Base-by-base conservation (phyloP, 2,797 vertebrate species). In the Eutrigla gurnardus region DNA sequence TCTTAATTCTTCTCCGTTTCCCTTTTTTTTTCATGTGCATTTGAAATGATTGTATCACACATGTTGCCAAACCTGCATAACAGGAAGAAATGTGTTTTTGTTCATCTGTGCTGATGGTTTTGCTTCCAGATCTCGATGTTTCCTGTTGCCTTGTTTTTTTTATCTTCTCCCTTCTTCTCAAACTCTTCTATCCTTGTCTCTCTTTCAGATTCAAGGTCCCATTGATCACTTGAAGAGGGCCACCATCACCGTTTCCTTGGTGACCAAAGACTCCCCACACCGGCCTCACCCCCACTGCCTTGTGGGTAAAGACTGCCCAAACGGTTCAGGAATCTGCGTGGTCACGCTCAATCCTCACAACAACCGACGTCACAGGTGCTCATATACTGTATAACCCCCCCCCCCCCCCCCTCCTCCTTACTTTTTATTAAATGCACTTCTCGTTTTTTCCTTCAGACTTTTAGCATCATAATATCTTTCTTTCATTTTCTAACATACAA, bases 271-370 rank as follows among this genome's bases (percentile, higher is more conserved):
- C 76, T 91, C 93, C 82, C 98, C 98, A 0, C 90, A 97, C 83
- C 94, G 97, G 0, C 96, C 98, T 15, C 98, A 99, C 88, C 98
- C 98, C 0, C 98, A 98, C 75, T 96, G 97, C 68, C 95, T 99
- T 0, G 98, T 99, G 90, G 98, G 98, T 81, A 99, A 98, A 88
- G 97, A 99, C 86, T 99, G 98, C 65, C 85, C 89, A 0, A 88
- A 93, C 0, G 74, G 72, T 50, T 89, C 90, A 2, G 97, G 98
- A 0, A 94, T 99, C 75, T 99, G 97, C 57, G 83, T 95, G 42
- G 93, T 99, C 25, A 80, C 85, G 0, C 81, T 98, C 7, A 95
- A 94, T 67, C 97, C 96, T 64, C 91, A 94, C 1, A 90, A 9
- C 85, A 93, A 89, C 78, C 89, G 94, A 40, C 88, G 92, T 50